A percentile compares a stretch with the other conserved stretches of the same genome.
These are phyloP conservation scores for Lordiphosa mommai DNA, from an alignment of 1,140 invertebrate species.

Conservation along the genomic window DNA sequence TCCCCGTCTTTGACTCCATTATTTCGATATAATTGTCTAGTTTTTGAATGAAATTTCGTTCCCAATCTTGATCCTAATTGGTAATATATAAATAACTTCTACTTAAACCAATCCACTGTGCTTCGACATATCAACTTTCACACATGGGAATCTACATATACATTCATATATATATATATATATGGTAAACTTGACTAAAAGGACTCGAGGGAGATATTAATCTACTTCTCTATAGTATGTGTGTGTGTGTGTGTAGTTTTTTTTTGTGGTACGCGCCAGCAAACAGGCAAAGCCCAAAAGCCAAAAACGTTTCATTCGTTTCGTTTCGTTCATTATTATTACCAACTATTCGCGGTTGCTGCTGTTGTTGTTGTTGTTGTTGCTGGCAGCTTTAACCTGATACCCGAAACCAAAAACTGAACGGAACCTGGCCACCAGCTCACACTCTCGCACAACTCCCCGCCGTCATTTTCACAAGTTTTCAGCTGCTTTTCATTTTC, in stretches of 20 bases:
- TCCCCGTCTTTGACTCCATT: too few species aligned
- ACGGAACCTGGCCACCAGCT: conserved; percentile 38
- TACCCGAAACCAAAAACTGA: conserved; percentile 65
- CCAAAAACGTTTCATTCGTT: conserved; percentile 57
- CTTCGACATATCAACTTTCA: conserved; percentile 43
- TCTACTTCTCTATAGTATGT: conserved; percentile 45
- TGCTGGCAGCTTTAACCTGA: conserved; percentile 52
- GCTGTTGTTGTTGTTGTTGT: conserved; percentile 17
- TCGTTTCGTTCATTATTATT: conserved; percentile 67
- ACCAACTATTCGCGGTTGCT: conserved; percentile 68
- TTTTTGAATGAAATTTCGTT: too few species aligned
- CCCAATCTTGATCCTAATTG: too few species aligned
- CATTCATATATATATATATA: conserved; percentile 8
- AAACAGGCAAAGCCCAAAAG: conserved; percentile 36
- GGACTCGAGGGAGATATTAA: conserved; percentile 76
- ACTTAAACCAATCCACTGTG: background rate
- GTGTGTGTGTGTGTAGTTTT: conserved; percentile 6
- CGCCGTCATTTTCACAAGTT: conserved; percentile 51
- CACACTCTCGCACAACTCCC: background rate
- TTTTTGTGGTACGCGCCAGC: conserved; percentile 15
- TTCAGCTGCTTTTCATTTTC: conserved; percentile 68
- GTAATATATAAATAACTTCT: background rate
- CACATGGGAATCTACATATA: conserved; percentile 42
- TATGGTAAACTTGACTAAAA: conserved; percentile 70
- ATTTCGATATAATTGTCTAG: too few species aligned